Percentiles rank a stretch among this genome's conserved stretches.
Conservation (phyloP, 2,797 vertebrate genomes). For the Parauchenoglanis ngamensis region DNA sequence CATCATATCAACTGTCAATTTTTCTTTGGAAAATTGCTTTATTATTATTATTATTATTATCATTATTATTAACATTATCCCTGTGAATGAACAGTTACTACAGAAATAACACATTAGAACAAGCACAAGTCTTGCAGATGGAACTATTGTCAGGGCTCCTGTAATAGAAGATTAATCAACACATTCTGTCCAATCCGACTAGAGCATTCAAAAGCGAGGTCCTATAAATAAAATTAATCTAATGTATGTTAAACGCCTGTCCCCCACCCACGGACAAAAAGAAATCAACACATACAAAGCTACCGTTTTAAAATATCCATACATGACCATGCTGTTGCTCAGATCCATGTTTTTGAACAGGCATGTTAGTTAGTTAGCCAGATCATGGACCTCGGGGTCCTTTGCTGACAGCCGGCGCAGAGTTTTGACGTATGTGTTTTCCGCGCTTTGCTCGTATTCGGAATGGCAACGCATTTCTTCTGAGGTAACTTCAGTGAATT, state of each 20-base stretch:
- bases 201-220: neutral
- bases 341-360: conserved; percentile 27
- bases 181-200: neutral
- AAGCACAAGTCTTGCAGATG: neutral
- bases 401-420: conserved; percentile 18
- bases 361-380: neutral
- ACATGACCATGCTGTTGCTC: too few species aligned
- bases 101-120: neutral
- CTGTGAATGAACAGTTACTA: neutral
- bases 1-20: neutral
- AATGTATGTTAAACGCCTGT: neutral
- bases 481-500: conserved; percentile 11
- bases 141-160: neutral
- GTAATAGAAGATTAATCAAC: neutral
- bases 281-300: neutral
- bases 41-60: neutral
- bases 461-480: conserved; percentile 29
- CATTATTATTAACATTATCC: neutral
- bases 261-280: too few species aligned
- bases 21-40: neutral
- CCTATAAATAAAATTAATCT: neutral
- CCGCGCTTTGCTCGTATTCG: conserved; percentile 41
- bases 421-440: conserved; percentile 29
- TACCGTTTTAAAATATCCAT: neutral
- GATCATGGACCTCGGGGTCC: neutral